Base-by-base conservation (phyloP, 2,797 vertebrate genomes). In the Tachyglossus aculeatus region DNA sequence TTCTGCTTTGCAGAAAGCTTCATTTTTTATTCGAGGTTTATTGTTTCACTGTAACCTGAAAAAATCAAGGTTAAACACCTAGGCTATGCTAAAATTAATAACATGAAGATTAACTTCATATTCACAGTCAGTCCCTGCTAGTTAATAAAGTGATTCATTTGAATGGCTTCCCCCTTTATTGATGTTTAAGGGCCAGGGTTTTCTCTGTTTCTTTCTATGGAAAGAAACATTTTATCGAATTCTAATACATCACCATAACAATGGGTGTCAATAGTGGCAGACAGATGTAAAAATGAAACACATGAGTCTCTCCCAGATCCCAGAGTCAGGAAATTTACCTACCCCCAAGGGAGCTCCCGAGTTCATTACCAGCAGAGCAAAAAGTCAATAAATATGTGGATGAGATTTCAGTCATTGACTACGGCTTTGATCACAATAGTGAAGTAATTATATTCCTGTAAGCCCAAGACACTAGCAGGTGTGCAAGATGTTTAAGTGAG, bases 111-210 rank as follows among this genome's bases (percentile, higher is more conserved):
- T 54, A 54, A 15, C 44, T 71, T 68, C 56, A 51, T 33, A 38
- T 48, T 16, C 36, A 74, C 54, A 5, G 4, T 1, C 7, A 74
- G 45, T 47, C 36, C 39, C n/a, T 1, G 0, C 56, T 38, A 68
- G 63, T 82, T 85, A 74, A 77, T 40, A 74, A 67, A 83, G 71
- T 59, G 31, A 71, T 57, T 83, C 48, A 44, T 80, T 66, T 67
- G 40, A 80, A 71, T 52, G 36, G 7, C 48, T 25, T 74, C 31
- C 37, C 21, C 37, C 59, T 80, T 69, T 29, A 36, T 7, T 27
- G 56, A 66, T 44, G 68, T 53, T 4, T 21, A 38, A 47, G 61
- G 36, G 9, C 41, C 65, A 55, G 31, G 16, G 48, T 61, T 31
- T 29, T 38, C 19, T 27, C 33, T 19, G 7, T 4, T 16, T 55